Conservation (phyloP, 2,888 invertebrate species). For the Aromia moschata region DNA sequence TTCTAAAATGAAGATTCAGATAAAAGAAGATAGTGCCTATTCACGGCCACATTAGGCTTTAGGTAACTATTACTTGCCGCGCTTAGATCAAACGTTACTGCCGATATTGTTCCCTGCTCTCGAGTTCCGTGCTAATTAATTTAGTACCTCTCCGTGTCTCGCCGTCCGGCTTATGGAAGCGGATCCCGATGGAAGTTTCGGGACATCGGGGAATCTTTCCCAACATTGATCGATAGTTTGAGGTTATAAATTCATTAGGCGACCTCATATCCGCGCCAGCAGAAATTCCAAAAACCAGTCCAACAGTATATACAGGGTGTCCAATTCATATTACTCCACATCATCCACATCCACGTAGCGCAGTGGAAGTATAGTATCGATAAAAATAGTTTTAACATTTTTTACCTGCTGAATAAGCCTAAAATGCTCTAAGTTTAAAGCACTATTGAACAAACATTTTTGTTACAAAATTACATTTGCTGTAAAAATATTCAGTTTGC, state of each 20-base stretch:
- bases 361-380: no score
- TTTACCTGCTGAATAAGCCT: no score
- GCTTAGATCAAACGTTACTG: background rate
- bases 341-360: no score
- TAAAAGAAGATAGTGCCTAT: background rate
- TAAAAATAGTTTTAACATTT: no score
- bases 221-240: conserved; percentile 22
- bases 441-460: no score
- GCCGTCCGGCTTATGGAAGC: background rate
- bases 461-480: no score
- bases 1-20: no score
- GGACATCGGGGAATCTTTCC: conserved; percentile 7
- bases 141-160: conserved; percentile 8
- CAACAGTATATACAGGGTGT: no score
- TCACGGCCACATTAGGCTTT: background rate
- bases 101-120: background rate
- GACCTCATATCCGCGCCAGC: no score
- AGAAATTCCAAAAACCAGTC: background rate
- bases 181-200: conserved; percentile 16
- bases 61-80: background rate
- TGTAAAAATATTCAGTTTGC: no score
- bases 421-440: no score
- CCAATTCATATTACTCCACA: no score
- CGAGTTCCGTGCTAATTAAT: conserved; percentile 6
- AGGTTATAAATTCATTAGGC: conserved; percentile 20